phyloP scores from a whole-genome alignment of 2,113 vertebrate species.

The Lagopus muta region DNA sequence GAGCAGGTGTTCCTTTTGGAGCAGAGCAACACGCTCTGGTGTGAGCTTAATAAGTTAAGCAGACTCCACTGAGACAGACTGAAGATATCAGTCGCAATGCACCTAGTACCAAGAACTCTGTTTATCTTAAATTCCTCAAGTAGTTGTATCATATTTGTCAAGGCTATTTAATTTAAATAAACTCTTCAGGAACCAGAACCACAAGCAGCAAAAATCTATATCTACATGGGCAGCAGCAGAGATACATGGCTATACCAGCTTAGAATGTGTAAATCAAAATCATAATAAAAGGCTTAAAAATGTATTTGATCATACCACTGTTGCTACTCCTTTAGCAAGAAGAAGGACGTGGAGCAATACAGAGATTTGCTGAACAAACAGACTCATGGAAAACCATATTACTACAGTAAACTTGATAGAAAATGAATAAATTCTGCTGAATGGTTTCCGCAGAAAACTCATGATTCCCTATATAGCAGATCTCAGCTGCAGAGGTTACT shows the following conservation, averaged over 20 bases:
- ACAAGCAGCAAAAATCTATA: neutral
- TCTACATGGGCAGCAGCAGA: neutral
- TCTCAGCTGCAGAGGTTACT: neutral
- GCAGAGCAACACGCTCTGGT: neutral
- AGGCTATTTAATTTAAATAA: constrained; percentile 26
- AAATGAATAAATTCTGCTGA: neutral
- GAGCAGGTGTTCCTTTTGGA: neutral
- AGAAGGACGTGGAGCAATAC: neutral
- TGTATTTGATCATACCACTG: neutral
- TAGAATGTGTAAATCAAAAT: neutral
- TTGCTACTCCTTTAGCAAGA: neutral
- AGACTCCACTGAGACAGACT: neutral
- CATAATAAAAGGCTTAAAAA: constrained; percentile 10
- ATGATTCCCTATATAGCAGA: neutral
- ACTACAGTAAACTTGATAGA: neutral
- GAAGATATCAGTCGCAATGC: neutral
- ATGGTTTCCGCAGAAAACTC: neutral
- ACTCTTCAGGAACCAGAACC: neutral
- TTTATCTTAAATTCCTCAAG: neutral
- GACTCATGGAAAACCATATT: neutral
- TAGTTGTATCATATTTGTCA: neutral
- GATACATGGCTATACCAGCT: neutral
- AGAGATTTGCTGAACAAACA: neutral
- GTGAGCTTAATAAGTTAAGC: neutral
- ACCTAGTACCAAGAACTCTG: neutral